Conservation (phyloP, 1,140 invertebrate species). For the Panagrolaimus sp. region DNA sequence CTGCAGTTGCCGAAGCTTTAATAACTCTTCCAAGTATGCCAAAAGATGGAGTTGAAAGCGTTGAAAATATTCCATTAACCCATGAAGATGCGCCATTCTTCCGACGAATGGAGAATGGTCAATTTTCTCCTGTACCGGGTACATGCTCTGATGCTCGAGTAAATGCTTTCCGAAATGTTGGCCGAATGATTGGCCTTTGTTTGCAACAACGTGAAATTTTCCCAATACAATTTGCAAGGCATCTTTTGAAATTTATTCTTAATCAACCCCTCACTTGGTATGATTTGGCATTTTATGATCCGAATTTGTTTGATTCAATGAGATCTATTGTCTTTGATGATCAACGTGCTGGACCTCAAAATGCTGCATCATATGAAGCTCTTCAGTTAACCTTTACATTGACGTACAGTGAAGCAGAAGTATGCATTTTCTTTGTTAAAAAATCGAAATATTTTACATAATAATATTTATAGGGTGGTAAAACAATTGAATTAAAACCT, state of each 20-base stretch:
- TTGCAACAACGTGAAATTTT: constrained; percentile 95
- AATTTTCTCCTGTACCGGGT: constrained; percentile 62
- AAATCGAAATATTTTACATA: too few relatives aligned
- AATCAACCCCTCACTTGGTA: constrained; percentile 84
- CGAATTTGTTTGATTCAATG: constrained; percentile 90
- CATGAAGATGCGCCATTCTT: constrained; percentile 10
- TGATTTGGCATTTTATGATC: constrained; percentile 97
- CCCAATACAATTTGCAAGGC: constrained; percentile 91
- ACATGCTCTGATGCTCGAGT: constrained; percentile 79
- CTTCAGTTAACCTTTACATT: constrained; percentile 85
- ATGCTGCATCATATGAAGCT: constrained; percentile 62
- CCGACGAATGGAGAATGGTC: background rate
- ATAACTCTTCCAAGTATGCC: constrained; percentile 86
- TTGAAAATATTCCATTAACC: constrained; percentile 17
- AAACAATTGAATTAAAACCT: constrained; percentile 71
- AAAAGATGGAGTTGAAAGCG: constrained; percentile 70
- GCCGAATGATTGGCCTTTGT: constrained; percentile 89
- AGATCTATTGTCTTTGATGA: constrained; percentile 81
- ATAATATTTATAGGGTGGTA: too few relatives aligned
- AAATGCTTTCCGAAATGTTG: constrained; percentile 96
- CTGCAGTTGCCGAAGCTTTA: constrained; percentile 84
- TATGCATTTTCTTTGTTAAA: too few relatives aligned
- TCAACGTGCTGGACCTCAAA: constrained; percentile 70
- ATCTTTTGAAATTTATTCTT: constrained; percentile 90
- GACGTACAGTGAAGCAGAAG: background rate